Conservation (phyloP, 2,797 vertebrate genomes). For the Diplodus sargus region DNA sequence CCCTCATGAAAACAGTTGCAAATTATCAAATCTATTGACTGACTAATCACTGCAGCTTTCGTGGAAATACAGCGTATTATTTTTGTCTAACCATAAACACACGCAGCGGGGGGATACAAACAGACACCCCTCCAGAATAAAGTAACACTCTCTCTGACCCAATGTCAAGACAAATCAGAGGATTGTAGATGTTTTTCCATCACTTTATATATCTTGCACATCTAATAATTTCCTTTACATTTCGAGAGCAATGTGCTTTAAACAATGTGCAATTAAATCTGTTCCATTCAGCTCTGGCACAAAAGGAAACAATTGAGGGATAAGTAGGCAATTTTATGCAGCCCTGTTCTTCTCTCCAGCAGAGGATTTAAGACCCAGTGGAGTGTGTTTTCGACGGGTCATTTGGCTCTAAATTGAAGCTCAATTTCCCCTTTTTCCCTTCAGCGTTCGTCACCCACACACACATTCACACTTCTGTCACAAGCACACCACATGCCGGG, state of each 20-base stretch:
- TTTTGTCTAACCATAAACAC: background rate
- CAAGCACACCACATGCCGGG: constrained; percentile 10
- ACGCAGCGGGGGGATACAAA: background rate
- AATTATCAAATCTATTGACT: background rate
- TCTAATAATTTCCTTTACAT: constrained; percentile 7
- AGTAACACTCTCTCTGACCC: background rate
- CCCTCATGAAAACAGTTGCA: background rate
- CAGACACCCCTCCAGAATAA: background rate
- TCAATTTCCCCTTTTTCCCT: constrained; percentile 19
- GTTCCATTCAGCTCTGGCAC: constrained; percentile 12
- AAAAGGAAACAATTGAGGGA: constrained; percentile 17
- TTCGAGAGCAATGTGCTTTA: constrained; percentile 19
- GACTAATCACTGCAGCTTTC: background rate
- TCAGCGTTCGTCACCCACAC: constrained; percentile 18
- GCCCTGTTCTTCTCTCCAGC: constrained; percentile 24
- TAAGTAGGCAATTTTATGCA: constrained; percentile 25
- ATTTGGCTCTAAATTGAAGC: constrained; percentile 42
- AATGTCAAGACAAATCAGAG: no score
- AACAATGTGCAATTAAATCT: background rate
- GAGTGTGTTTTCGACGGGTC: constrained; percentile 24
- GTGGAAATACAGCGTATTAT: background rate
- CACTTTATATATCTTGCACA: background rate
- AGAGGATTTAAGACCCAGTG: constrained; percentile 34
- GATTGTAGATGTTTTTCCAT: background rate
- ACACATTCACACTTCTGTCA: background rate